Evolutionary conservation across 2,113 vertebrate genomes (phyloP).

Genomic region (Noturus placidus): DNA sequence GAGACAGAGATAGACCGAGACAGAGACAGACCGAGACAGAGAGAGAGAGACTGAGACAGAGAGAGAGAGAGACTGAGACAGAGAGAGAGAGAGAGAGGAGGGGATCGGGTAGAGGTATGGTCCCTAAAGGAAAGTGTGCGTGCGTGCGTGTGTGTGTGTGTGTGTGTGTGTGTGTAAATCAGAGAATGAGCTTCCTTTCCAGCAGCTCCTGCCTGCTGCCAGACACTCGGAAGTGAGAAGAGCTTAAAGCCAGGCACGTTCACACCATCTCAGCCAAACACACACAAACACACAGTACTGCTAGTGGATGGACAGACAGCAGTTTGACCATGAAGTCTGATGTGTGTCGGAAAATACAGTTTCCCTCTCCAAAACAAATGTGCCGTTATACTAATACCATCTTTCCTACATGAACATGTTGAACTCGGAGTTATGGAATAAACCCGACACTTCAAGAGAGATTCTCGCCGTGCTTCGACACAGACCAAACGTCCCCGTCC

Average conservation of each 20-base stretch:
- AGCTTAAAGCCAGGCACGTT: conserved; percentile 50
- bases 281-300: neutral
- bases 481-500: neutral
- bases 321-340: neutral
- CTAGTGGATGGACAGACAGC: neutral
- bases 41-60: neutral
- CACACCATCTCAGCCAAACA: conserved; percentile 48
- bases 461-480: neutral
- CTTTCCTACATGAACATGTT: neutral
- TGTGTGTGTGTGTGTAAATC: conserved; percentile 11
- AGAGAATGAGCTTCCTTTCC: conserved; percentile 47
- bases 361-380: neutral
- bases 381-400: neutral
- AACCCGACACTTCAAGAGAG: neutral
- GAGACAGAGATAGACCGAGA: neutral
- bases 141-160: no score
- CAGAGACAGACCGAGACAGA: neutral
- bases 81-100: neutral
- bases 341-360: neutral
- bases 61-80: neutral
- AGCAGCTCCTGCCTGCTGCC: conserved; percentile 59
- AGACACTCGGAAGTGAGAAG: conserved; percentile 58
- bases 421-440: neutral
- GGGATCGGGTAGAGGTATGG: conserved; percentile 1
- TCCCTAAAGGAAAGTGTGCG: conserved; percentile 5